Evolutionary conservation across 2,113 vertebrate genomes (phyloP), one percentile per base, ranked within the genome.

Genomic region (human (Homo sapiens)): DNA sequence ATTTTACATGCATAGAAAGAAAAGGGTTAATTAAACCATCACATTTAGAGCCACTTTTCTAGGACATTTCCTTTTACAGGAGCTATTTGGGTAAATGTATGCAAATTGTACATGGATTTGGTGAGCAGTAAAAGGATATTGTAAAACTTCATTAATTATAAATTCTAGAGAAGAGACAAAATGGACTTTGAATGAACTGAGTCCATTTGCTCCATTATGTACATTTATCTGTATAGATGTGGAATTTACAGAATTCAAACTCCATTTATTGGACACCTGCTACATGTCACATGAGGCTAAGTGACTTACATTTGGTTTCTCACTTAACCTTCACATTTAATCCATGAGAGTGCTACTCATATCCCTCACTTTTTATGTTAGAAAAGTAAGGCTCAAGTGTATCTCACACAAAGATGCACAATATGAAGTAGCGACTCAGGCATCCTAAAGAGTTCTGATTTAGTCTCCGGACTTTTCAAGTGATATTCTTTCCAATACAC

Each of bases 191-290:
- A 85, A 85, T 93, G 82, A 92, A 96, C 59, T 72, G 61, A 96
- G 12, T 61, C 40, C 90, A 98, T 99, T 99, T 98, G 98, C 98
- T 98, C 76, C 48, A 90, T 96, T 97, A 90, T 43, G 40, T 48
- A 52, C 20, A 82, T 90, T 90, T 93, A 72, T 85, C 50, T 94
- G 12, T 30, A 40, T 78, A 45, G n/a, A 48, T 59, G 50, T 87
- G 76, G 22, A 91, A 89, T 91, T 89, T 94, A 43, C 14, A 91
- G 35, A 94, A 88, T 72, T 57, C 35, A 89, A 92, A 52, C 4
- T 72, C 72, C 50, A 66, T 48, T 97, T 93, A 73, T 43, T 92
- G 68, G 30, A 45, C 25, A 89, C 81, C 79, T 96, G 89, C 35
- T 95, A 38, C 30, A 82, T 64, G 64, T 66, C 96, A 85, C 10